Evolutionary conservation across 53 echinoderm and acorn worm species (phyloP).

Genomic region (Echinarachnius parma): DNA sequence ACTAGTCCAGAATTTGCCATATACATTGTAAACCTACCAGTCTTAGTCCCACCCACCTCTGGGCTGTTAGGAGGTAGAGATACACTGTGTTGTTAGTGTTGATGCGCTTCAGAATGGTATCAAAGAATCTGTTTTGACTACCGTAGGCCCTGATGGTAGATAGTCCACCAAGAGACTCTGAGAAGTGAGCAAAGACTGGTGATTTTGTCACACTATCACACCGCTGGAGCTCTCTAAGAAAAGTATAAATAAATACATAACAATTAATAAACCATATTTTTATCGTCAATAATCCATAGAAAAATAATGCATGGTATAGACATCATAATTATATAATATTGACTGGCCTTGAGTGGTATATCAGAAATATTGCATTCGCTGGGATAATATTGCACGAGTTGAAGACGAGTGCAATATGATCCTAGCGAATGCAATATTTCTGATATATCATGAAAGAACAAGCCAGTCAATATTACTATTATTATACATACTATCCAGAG

Average conservation of each 20-base stretch:
- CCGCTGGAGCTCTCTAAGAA: conserved; percentile 71
- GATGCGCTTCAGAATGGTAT: conserved; percentile 50
- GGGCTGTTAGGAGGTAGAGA: conserved; percentile 61
- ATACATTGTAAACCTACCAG: conserved; percentile 37
- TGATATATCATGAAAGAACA: too few species aligned
- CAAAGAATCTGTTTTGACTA: conserved; percentile 56
- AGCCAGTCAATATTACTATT: too few species aligned
- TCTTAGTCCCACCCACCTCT: conserved; percentile 67
- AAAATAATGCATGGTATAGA: not conserved
- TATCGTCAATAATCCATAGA: too few species aligned
- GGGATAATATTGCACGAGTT: too few species aligned
- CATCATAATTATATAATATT: not conserved
- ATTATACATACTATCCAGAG: too few species aligned
- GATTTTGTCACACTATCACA: conserved; percentile 69
- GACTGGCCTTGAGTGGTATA: too few species aligned
- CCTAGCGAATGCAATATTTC: too few species aligned
- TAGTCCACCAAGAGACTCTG: conserved; percentile 69
- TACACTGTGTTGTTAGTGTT: conserved; percentile 59
- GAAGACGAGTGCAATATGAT: too few species aligned
- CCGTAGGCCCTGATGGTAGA: conserved; percentile 71
- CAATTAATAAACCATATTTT: too few species aligned
- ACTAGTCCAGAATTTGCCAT: too few species aligned
- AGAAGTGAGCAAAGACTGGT: conserved; percentile 75
- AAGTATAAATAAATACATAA: not conserved
- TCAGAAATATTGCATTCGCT: too few species aligned